Evolutionary conservation across 37 sponge, comb jelly and placozoan species (phyloP), one percentile per base, ranked within the genome.

Genomic region (Haliclona indistincta): DNA sequence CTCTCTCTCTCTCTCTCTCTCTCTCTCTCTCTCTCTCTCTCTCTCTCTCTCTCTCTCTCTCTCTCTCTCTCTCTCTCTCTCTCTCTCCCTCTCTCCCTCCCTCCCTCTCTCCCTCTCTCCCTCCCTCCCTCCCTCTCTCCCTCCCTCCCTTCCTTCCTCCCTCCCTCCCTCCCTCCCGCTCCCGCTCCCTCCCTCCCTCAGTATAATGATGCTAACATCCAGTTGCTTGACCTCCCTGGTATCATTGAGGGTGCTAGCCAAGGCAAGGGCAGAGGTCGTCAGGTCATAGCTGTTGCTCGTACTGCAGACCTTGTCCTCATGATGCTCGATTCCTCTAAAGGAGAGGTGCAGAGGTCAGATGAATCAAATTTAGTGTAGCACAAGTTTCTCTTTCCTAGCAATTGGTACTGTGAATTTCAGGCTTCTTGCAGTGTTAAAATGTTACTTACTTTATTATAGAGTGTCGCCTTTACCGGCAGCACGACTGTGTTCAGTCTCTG

Each of bases 211-310:
- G 91, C 99, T 34, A 90, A 85, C 33, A 96, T 99, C 43, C 99
- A 99, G 82, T 69, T 99, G 43, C 81, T 99, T 43, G 99, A 99
- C 62, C 79, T 99, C 0, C 99, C 99, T 8, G 99, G 99, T 15
- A 99, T 99, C 45, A 99, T 99, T 62, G 99, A 99, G 60, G 99
- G 99, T 58, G 99, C 99, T 13, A 78, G 93, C 17, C 90, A 92
- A 53, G 96, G 95, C 1, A 99, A 99, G 76, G 99, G 99, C 0
- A 78, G 96, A 25, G 99, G 99, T 34, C 75, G 96, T n/a, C 99
- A 99, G 54, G 99, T 99, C 63, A 99, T 99, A 64, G 96, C 99
- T 29, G 99, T 99, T 32, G 99, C 96, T 11, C 83, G 99, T 3
- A 99, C 99, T 19, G 88, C 99, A 4, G 99, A 99, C 54, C 45